Conservation (phyloP, 2,113 vertebrate genomes). For the Pithys albifrons region DNA sequence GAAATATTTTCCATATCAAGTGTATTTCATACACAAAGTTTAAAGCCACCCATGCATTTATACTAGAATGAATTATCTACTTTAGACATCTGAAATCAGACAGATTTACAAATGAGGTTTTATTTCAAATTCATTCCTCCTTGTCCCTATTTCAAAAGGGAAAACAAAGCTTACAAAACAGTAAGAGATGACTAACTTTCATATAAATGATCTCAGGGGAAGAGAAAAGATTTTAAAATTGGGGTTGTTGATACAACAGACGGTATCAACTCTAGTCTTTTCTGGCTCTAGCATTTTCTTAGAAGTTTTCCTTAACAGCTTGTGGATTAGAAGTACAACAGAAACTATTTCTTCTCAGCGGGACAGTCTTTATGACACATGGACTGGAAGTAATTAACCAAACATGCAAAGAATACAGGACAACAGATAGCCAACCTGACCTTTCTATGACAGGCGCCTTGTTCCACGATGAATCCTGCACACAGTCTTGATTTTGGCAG, state of each 20-base stretch:
- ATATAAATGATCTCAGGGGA: background rate
- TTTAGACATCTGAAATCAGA: background rate
- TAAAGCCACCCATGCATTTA: conserved; percentile 31
- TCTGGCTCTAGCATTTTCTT: background rate
- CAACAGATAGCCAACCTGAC: background rate
- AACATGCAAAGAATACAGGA: background rate
- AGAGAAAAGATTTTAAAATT: conserved; percentile 9
- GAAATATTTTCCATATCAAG: conserved; percentile 49
- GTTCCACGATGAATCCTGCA: background rate
- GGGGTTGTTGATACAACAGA: background rate
- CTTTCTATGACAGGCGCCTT: background rate
- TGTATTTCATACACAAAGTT: conserved; percentile 2
- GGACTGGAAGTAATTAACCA: background rate
- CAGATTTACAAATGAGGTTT: conserved; percentile 9
- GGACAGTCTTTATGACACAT: background rate
- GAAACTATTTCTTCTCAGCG: background rate
- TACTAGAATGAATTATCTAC: background rate
- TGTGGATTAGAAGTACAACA: background rate
- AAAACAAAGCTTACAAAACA: background rate
- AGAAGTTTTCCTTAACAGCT: background rate
- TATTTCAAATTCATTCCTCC: background rate
- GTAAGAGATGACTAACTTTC: background rate
- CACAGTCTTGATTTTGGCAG: background rate
- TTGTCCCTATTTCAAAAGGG: background rate
- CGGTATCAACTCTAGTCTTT: background rate